These are phyloP conservation scores for Hyles lineata DNA, from an alignment of 2,888 invertebrate species.

Conservation along the genomic window DNA sequence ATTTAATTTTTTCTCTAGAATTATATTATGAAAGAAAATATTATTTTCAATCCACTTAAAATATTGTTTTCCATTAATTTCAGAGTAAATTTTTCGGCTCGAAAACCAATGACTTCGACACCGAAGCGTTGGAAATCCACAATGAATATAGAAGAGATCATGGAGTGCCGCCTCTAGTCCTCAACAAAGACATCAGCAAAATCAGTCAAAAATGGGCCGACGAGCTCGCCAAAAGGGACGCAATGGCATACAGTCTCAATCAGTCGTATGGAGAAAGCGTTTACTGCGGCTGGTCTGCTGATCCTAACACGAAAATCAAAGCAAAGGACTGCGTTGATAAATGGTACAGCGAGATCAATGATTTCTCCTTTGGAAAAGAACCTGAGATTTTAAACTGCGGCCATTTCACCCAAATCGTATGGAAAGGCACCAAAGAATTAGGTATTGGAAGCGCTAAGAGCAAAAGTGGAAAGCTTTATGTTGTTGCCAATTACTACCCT, in stretches of 20 bases:
- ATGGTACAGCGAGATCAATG: constrained; percentile 91
- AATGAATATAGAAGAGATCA: constrained; percentile 77
- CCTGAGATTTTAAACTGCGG: constrained; percentile 87
- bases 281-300: constrained; percentile 88
- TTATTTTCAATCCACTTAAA: not conserved
- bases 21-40: not conserved
- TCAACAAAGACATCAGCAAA: constrained; percentile 87
- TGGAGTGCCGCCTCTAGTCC: constrained; percentile 75
- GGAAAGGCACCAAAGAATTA: constrained; percentile 90
- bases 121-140: constrained; percentile 73
- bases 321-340: constrained; percentile 89
- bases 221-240: constrained; percentile 86
- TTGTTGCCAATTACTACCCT: constrained; percentile 94
- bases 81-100: constrained; percentile 77
- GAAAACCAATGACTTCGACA: constrained; percentile 72
- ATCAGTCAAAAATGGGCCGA: constrained; percentile 90
- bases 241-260: constrained; percentile 87
- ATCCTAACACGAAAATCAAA: constrained; percentile 86
- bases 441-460: constrained; percentile 91
- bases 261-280: constrained; percentile 89
- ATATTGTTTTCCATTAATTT: constrained; percentile 38
- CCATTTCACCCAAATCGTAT: constrained; percentile 92
- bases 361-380: constrained; percentile 88
- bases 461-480: constrained; percentile 91
- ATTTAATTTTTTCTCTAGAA: too few species aligned